A percentile compares a stretch with the other conserved stretches of the same genome.
Conservation (phyloP, 2,113 vertebrate genomes). For the Brachypodius melanocephalos region DNA sequence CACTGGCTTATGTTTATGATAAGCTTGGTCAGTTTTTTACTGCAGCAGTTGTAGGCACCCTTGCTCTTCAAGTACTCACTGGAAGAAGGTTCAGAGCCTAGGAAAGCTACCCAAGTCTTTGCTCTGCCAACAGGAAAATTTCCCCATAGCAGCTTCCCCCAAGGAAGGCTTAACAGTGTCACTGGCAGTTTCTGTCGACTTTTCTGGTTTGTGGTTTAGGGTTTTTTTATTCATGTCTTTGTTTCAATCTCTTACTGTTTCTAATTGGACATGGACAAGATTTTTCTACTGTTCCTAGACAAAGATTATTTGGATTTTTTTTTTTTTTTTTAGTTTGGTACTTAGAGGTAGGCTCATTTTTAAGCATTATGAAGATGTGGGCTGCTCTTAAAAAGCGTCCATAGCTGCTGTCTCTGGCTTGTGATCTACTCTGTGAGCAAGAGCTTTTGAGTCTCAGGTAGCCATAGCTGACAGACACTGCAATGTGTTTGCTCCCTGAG, state of each 20-base stretch:
- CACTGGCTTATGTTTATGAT: neutral
- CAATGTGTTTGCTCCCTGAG: neutral
- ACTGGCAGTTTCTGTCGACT: neutral
- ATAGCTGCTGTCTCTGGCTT: neutral
- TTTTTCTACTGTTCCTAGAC: neutral
- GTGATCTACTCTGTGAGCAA: neutral
- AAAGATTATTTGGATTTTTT: neutral
- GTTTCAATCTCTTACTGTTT: neutral
- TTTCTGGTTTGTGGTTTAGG: neutral
- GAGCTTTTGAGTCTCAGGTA: neutral
- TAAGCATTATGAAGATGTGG: neutral
- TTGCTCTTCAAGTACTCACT: neutral
- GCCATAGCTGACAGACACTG: rapidly evolving
- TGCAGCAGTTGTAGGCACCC: neutral
- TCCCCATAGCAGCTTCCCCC: neutral
- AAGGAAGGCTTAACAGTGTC: neutral
- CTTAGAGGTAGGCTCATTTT: neutral
- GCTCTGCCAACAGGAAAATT: neutral
- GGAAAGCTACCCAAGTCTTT: neutral
- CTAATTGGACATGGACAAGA: neutral
- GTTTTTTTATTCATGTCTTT: neutral
- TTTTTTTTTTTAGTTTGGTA: neutral
- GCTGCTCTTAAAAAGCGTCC: neutral
- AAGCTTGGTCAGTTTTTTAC: neutral
- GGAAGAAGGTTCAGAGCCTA: neutral